Conservation (phyloP, 2,113 vertebrate species). For the Peromyscus californicus region DNA sequence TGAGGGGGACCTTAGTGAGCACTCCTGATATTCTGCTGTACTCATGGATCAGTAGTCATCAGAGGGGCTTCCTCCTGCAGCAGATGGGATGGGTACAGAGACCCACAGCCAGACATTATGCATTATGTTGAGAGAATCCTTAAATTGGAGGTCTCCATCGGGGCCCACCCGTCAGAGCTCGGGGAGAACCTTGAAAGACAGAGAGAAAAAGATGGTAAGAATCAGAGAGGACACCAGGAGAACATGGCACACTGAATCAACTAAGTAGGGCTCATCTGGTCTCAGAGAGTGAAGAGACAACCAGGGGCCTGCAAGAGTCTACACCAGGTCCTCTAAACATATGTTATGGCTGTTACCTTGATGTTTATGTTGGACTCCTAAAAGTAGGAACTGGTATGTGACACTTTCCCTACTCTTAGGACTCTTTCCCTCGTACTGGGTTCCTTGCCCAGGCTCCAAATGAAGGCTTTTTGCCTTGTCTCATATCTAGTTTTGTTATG, state of each 20-base stretch:
- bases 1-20: rapidly evolving
- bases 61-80: neutral
- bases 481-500: too few species aligned
- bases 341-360: neutral
- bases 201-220: neutral
- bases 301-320: too few species aligned
- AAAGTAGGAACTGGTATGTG: neutral
- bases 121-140: neutral
- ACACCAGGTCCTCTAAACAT: neutral
- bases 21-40: neutral
- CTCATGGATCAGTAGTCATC: too few species aligned
- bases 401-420: neutral
- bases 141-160: neutral
- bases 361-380: neutral
- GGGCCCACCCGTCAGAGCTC: neutral
- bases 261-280: neutral
- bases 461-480: neutral
- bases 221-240: neutral
- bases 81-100: neutral
- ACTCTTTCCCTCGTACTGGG: neutral
- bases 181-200: neutral
- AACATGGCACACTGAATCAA: neutral
- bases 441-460: neutral
- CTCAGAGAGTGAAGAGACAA: neutral
- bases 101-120: neutral